Evolutionary conservation across 2,888 invertebrate genomes (phyloP).

Genomic region (Phalera bucephala): DNA sequence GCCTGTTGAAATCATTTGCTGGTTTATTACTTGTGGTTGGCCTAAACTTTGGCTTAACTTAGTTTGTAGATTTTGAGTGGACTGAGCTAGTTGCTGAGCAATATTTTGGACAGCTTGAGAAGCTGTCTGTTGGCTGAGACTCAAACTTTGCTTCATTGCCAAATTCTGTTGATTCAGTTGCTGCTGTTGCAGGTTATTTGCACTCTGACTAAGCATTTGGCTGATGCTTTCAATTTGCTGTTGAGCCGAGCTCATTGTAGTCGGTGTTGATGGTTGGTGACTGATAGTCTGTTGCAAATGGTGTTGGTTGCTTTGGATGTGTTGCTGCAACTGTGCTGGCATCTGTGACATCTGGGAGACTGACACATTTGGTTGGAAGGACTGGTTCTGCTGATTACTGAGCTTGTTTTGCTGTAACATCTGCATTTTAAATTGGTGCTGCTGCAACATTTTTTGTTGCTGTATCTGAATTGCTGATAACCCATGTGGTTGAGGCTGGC

Average conservation of each 20-base stretch:
- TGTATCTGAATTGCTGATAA: slow-evolving; percentile 74
- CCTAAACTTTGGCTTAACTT: slow-evolving; percentile 71
- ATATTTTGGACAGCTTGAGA: slow-evolving; percentile 74
- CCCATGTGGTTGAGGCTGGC: slow-evolving; percentile 66
- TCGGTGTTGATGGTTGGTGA: slow-evolving; percentile 45
- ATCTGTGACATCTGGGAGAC: slow-evolving; percentile 72
- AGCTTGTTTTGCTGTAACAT: slow-evolving; percentile 66
- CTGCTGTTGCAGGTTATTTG: slow-evolving; percentile 72
- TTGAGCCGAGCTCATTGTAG: slow-evolving; percentile 82
- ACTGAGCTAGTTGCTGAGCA: slow-evolving; percentile 72
- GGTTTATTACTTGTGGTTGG: slow-evolving; percentile 69
- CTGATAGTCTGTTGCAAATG: slow-evolving; percentile 69
- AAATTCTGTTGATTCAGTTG: slow-evolving; percentile 71
- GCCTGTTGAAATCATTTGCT: slow-evolving; percentile 76
- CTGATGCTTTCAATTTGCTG: slow-evolving; percentile 85
- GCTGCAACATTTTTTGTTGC: slow-evolving; percentile 82
- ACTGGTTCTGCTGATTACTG: slow-evolving; percentile 51
- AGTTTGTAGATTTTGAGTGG: slow-evolving; percentile 73
- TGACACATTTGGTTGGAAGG: slow-evolving; percentile 68
- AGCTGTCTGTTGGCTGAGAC: slow-evolving; percentile 68
- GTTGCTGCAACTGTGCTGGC: slow-evolving; percentile 68
- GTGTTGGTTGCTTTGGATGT: slow-evolving; percentile 66
- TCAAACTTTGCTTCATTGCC: slow-evolving; percentile 71
- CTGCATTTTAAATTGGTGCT: slow-evolving; percentile 82
- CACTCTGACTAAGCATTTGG: slow-evolving; percentile 80